Base-by-base conservation (phyloP, 2,888 invertebrate species). In the Heliothis peltigera region DNA sequence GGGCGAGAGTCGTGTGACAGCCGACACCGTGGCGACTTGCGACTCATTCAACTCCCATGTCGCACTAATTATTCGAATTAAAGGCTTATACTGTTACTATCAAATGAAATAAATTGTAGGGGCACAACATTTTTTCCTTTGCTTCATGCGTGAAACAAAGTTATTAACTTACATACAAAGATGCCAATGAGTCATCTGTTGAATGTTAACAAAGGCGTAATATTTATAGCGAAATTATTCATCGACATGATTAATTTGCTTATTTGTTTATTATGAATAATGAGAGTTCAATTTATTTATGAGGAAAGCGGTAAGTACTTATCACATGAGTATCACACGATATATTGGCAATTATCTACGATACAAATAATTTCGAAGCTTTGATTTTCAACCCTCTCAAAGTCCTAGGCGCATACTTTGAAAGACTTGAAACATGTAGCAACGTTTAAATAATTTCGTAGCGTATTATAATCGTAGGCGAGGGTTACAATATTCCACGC, bases 51-150 rank as follows among this genome's bases (percentile, higher is more conserved):
- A 79, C 84, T 90, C 87, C 83, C 86, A 88, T 88, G 85, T 84
- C 82, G 70, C 63, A 68, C 86, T 91, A 92, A 92, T 93, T 93
- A 93, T 90, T 89, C 82, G 86, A 89, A 91, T 91, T 89, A 90
- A 80, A 84, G 76, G 83, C 81, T 85, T 84, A 84, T 21, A 54
- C 69, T 82, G 86, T 87, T 87, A 84, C 85, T 85, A 87, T 86
- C 70, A 77, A 55, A 81, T 81, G 75, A 64, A 70, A 80, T 71
- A 17, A 17, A 77, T 71, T 75, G 51, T 59, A 58, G 67, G 65
- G 22, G n/a, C 46, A 54, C 43, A 46, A 52, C 21, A 43, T 44
- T 49, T 63, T 55, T 68, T 62, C 53, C 63, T 56, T n/a, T 46
- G 46, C 25, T 42, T 51, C 59, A 56, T 60, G 59, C 64, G 64